Evolutionary conservation across 2,888 invertebrate species (phyloP).

Genomic region (Neoitamus cyanurus): DNA sequence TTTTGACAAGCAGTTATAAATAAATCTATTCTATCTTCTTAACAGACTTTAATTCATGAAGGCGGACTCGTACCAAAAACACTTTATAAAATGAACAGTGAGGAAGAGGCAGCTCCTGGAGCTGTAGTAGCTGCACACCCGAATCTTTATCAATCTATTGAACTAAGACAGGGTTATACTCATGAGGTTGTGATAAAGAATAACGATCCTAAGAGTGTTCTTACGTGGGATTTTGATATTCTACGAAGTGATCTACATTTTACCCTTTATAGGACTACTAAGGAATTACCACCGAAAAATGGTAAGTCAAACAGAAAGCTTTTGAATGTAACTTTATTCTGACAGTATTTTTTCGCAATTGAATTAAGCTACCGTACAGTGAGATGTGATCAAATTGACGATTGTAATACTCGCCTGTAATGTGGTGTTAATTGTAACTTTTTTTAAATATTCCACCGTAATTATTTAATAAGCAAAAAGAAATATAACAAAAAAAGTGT

Average conservation of each 20-base stretch:
- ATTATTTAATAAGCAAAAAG: too few species aligned
- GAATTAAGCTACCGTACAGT: too few species aligned
- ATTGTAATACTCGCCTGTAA: too few species aligned
- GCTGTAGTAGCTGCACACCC: slow-evolving; percentile 57
- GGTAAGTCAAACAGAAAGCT: slow-evolving; percentile 60
- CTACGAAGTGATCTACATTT: slow-evolving; percentile 89
- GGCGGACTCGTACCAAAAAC: slow-evolving; percentile 91
- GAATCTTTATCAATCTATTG: slow-evolving; percentile 64
- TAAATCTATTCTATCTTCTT: slow-evolving; percentile 53
- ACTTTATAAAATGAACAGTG: slow-evolving; percentile 74
- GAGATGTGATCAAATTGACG: too few species aligned
- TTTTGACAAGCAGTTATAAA: background rate
- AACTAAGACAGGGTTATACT: slow-evolving; percentile 68
- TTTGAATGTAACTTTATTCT: background rate
- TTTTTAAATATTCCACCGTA: too few species aligned
- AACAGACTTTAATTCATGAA: slow-evolving; percentile 83
- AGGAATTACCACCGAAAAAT: slow-evolving; percentile 60
- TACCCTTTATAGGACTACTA: slow-evolving; percentile 71
- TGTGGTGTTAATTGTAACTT: too few species aligned
- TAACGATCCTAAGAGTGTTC: slow-evolving; percentile 85
- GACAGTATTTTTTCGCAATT: background rate
- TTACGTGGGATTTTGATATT: slow-evolving; percentile 98
- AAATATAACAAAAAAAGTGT: too few species aligned
- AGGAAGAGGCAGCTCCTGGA: slow-evolving; percentile 59
- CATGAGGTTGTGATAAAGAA: slow-evolving; percentile 83